Conservation (phyloP, 2,113 vertebrate species). For the Haemorhous mexicanus region DNA sequence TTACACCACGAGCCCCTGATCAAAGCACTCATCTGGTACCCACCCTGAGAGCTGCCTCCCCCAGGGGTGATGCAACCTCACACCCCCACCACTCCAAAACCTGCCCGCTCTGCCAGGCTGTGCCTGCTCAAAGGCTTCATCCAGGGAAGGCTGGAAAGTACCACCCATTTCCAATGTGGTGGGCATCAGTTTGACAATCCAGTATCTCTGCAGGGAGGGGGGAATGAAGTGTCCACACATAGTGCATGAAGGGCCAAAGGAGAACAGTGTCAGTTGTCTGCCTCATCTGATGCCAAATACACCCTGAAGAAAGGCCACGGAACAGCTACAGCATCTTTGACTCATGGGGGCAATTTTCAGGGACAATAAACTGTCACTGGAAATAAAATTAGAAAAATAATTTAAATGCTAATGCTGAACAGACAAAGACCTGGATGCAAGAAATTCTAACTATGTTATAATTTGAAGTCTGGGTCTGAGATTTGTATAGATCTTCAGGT, state of each 20-base stretch:
- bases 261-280: neutral
- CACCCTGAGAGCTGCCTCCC: neutral
- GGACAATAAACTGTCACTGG: neutral
- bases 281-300: neutral
- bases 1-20: neutral
- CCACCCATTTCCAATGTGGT: fast-evolving
- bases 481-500: neutral
- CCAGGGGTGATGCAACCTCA: neutral
- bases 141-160: neutral
- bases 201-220: neutral
- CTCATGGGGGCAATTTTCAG: neutral
- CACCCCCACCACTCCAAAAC: neutral
- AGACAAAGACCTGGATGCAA: neutral
- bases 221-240: neutral
- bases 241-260: neutral
- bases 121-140: neutral
- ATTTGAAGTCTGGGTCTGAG: neutral
- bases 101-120: neutral
- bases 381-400: neutral
- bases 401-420: neutral
- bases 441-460: neutral
- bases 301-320: neutral
- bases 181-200: neutral
- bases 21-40: neutral
- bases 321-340: neutral